Base-by-base conservation (phyloP, 2,113 vertebrate genomes). In the Solea senegalensis region DNA sequence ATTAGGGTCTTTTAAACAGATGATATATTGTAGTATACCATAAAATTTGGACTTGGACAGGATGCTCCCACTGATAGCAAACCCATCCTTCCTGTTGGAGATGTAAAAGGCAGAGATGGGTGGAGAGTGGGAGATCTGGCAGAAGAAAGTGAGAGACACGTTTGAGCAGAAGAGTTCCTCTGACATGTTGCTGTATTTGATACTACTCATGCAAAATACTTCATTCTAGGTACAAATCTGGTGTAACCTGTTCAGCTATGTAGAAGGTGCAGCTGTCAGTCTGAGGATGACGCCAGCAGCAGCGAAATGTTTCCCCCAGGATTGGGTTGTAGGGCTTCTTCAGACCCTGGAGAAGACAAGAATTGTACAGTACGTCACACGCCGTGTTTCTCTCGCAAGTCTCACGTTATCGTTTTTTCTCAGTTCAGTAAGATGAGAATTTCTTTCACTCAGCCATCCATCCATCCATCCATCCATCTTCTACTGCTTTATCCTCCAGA, bases 271-370 rank as follows among this genome's bases (percentile, higher is more conserved):
- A 96, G 89, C 97, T 98, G 90, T 96, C 78, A 0, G 95, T 97
- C 88, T 96, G 84, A 15, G 97, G 96, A 81, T 99, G 96, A 70
- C 94, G 93, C 97, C 97, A 99, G 91, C 96, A 94, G 91, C 97
- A 98, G 86, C 97, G 97, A 89, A 98, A 99, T 0, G 91, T 96
- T 90, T 99, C 97, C 73, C 97, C 97, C 61, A 99, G 91, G 78
- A 99, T 95, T 21, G 97, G 97, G 86, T 98, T 98, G 89, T 99
- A 99, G 72, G 97, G 97, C 90, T 99, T 99, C 90, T 98, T 98
- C 85, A 99, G 95, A 61, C 97, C 97, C 97, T 99, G 88, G 12
- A 72, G 61, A 66, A 80, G 1, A 21, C 12, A 64, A 70, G 6
- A 57, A 55, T 27, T 40, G 14, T 7, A 10, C 27, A 28, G 14